Base-by-base conservation (phyloP, 2,888 invertebrate species). In the Ichneumoninae sp. region DNA sequence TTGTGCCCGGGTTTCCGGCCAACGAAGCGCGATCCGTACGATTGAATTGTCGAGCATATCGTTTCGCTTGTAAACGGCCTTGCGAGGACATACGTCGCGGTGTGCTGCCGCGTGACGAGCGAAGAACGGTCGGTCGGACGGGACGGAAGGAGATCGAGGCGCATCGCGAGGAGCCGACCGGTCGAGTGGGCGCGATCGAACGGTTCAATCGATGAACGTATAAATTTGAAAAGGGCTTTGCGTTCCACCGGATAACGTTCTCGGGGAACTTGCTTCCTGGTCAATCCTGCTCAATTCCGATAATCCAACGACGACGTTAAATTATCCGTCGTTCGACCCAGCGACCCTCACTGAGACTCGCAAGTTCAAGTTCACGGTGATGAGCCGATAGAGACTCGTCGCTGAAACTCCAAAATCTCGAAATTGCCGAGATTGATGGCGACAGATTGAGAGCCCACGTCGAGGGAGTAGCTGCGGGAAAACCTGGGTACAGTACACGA, bases 1-100 rank as follows among this genome's bases (percentile, higher is more conserved):
- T 75, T 75, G 65, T 66, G 30, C 30, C 16, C n/a, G 50, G 63
- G 66, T 44, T 66, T 63, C 57, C 70, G 75, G 33, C 30, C 81
- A 76, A 81, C 70, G 65, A 70, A 75, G 81, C 81, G 74, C 69
- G 63, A 70, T 81, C 52, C 52, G 70, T 81, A 81, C 81, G 75
- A 81, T 81, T 69, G 74, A 69, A 81, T 81, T 75, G 75, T 75
- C 33, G 63, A 74, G 70, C 68, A 76, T 81, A 81, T 70, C 75
- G 75, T 65, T 81, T 54, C 54, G 40, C 75, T 50, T 76, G 57
- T 40, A 44, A 73, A 16, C 6, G 7, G 33, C 30, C 44, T 52
- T 63, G 69, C 26, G 50, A 74, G 73, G 74, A 73, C 74, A 68
- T 73, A 57, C 76, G 19, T 60, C 44, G 19, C 16, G 60, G 19